Base-by-base conservation (phyloP, 2,113 vertebrate species). In the Salvelinus alpinus region DNA sequence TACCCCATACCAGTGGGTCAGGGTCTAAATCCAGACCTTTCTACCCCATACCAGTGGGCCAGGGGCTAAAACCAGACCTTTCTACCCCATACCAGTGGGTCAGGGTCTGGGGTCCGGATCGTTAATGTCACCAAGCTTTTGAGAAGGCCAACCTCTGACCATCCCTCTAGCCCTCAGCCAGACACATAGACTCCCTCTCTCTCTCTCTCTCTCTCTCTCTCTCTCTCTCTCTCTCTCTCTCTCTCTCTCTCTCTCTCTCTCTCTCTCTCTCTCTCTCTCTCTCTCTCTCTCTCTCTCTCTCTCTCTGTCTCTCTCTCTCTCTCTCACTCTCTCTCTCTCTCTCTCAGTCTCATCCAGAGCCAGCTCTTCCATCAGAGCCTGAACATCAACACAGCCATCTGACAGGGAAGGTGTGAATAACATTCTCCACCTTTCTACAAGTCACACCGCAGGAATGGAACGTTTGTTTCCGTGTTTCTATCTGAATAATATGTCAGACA, bases 391-490 rank as follows among this genome's bases (percentile, higher is more conserved):
- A 70, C 5, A 27, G 65, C 65, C 38, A 57, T 70, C 18, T 34
- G 48, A 66, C 12, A 47, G 57, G 74, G 72, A 54, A 64, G 74
- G 48, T 34, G 22, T 72, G 68, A 78, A 83, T 59, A 69, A 74
- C 74, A 72, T 16, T 18, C 64, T 9, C 22, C n/a, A 44, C 48
- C 77, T 72, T 71, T 75, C 77, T 78, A 65, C 2, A 80, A 72
- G 44, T 80, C 72, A 64, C 64, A 24, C 51, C 72, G 31, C 75
- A 82, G 59, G 80, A 79, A 80, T 79, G 73, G 7, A 64, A 66
- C 64, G 78, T 78, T 80, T 71, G 71, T 78, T 47, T 83, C 80
- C 67, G 31, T 31, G 73, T 25, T 2, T 64, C 3, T 57, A 51
- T 78, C 73, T 73, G 70, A 80, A 78, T 7, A 78, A 59, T 62